Evolutionary conservation across 2,888 invertebrate species (phyloP), one percentile per base, ranked within the genome.

Genomic region (Drymonia ruficornis): DNA sequence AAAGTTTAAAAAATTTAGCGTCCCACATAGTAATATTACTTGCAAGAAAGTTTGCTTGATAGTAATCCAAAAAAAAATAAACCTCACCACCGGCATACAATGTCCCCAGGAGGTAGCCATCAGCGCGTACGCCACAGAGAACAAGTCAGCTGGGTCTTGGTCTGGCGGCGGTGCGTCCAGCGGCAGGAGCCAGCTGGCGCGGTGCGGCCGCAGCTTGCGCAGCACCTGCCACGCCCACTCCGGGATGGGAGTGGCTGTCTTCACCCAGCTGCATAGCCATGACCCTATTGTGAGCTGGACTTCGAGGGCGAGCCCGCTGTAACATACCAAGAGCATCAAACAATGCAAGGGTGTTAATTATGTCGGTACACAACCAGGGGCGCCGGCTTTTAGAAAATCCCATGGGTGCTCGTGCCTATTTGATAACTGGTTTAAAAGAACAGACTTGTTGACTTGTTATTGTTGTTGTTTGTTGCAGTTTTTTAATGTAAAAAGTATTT

Each of bases 31-130:
- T n/a, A n/a, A n/a, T n/a, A n/a, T n/a, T n/a, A n/a, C n/a, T n/a
- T n/a, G n/a, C n/a, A n/a, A n/a, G n/a, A n/a, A n/a, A n/a, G n/a
- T n/a, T n/a, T n/a, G n/a, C n/a, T n/a, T n/a, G n/a, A n/a, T n/a
- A n/a, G n/a, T n/a, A n/a, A n/a, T n/a, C n/a, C n/a, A n/a, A n/a
- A 1, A 11, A 31, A 31, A 31, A 11, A 11, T 4, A 36, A 36
- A 11, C 72, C 84, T 79, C n/a, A 91, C 91, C 76, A 89, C 54
- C 0, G 93, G 93, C 58, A 93, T 74, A 29, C 81, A 86, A 66
- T 91, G 88, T 43, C 93, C 92, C 89, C 91, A 91, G 0, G 84
- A 76, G 0, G 77, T 83, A 0, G 86, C 63, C 16, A 90, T 61
- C 52, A 93, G 50, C 1, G 86, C 83, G 46, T 73, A 76, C 12